Conservation (phyloP, 30 jellyfish, hydroid and myxozoan species). For the Sanderia malayensis region DNA sequence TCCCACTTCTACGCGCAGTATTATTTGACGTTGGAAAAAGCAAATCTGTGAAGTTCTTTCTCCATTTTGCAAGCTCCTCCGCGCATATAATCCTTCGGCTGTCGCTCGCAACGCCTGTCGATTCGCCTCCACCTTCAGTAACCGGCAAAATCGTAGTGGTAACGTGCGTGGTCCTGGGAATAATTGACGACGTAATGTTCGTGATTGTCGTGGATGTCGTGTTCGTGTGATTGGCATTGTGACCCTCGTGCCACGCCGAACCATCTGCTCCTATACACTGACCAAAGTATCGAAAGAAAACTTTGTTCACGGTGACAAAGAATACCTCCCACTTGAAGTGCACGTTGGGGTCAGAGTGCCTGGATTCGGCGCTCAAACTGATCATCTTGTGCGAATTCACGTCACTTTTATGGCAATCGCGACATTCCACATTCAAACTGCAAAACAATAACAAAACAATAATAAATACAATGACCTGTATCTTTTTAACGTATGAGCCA, state of each 20-base stretch:
- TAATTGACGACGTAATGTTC: conserved; percentile 10
- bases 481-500: not conserved
- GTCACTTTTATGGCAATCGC: conserved; percentile 36
- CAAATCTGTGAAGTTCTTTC: not conserved
- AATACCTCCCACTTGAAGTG: conserved; percentile 45
- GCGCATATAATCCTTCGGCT: conserved; percentile 1
- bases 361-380: conserved; percentile 22
- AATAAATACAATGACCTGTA: not conserved
- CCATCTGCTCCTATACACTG: conserved; percentile 59
- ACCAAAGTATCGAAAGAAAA: conserved; percentile 30
- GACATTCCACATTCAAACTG: conserved; percentile 40
- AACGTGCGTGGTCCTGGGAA: not conserved
- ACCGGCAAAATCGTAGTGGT: not conserved
- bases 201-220: conserved; percentile 16
- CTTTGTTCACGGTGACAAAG: conserved; percentile 9
- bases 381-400: conserved; percentile 37
- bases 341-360: conserved; percentile 23
- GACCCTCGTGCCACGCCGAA: conserved; percentile 37
- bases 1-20: not conserved
- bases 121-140: not conserved
- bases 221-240: conserved; percentile 24
- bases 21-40: not conserved
- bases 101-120: not conserved
- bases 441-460: not conserved
- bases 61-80: not conserved